A percentile compares a stretch with the other conserved stretches of the same genome.
phyloP scores from a whole-genome alignment of 2,888 invertebrate genomes.

The Smittia aterrima region DNA sequence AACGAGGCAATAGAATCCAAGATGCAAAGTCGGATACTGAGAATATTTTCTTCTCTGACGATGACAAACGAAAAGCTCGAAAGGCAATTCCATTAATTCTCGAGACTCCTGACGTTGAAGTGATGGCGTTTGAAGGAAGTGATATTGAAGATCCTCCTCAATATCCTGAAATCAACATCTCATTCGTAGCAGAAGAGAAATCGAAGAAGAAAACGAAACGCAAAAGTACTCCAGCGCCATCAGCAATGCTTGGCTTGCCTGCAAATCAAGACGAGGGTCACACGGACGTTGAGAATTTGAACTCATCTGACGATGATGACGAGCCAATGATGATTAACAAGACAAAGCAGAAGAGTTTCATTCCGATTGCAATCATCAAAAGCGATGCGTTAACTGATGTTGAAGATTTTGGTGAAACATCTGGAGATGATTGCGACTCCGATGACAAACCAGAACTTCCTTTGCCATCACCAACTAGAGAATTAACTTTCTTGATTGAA shows the following conservation, averaged over 20 bases:
- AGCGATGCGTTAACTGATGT: slow-evolving; percentile 52
- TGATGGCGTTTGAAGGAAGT: slow-evolving; percentile 38
- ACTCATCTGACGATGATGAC: slow-evolving; percentile 47
- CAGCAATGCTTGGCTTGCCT: slow-evolving; percentile 44
- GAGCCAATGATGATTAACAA: slow-evolving; percentile 43
- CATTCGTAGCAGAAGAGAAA: slow-evolving; percentile 46
- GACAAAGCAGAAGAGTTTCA: slow-evolving; percentile 45
- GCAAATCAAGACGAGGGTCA: slow-evolving; percentile 48
- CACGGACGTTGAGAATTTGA: slow-evolving; percentile 57
- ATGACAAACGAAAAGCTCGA: slow-evolving; percentile 45
- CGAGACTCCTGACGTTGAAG: slow-evolving; percentile 21
- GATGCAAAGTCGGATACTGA: slow-evolving; percentile 51
- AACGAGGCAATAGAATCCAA: slow-evolving; percentile 44
- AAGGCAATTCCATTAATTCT: background rate
- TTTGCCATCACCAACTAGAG: slow-evolving; percentile 55
- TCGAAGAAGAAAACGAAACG: slow-evolving; percentile 37
- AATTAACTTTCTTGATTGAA: slow-evolving; percentile 54
- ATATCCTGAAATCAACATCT: slow-evolving; percentile 49
- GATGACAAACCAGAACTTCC: slow-evolving; percentile 43
- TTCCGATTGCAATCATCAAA: slow-evolving; percentile 47
- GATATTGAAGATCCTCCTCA: slow-evolving; percentile 37
- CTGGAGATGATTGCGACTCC: slow-evolving; percentile 41
- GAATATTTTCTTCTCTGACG: slow-evolving; percentile 50
- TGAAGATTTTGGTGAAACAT: slow-evolving; percentile 48
- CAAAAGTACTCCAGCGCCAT: background rate